Conservation (phyloP, 2,888 invertebrate genomes). For the Lasius platythorax region DNA sequence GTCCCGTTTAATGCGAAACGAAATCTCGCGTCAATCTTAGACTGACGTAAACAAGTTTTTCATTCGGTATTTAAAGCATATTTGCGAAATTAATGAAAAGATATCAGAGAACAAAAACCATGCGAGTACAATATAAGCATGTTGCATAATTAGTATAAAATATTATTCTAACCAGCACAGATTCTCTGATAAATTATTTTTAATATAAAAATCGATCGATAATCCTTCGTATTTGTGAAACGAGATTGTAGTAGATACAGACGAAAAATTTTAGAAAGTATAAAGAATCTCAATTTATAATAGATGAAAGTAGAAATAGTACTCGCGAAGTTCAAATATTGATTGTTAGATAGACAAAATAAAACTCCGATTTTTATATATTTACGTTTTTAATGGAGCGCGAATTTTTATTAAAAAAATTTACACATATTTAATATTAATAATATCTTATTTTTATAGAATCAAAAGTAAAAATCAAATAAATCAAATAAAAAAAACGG, state of each 20-base stretch:
- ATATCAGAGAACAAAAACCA: background rate
- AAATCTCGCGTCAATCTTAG: background rate
- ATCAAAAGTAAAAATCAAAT: background rate
- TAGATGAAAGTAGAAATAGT: background rate
- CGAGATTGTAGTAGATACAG: background rate
- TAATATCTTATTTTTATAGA: background rate
- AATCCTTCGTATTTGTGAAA: background rate
- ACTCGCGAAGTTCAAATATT: background rate
- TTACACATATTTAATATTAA: background rate
- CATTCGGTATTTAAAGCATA: conserved; percentile 2
- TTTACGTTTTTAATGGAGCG: background rate
- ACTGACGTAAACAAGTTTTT: conserved; percentile 36
- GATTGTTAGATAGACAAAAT: background rate
- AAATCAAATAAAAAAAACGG: background rate
- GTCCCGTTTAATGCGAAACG: conserved; percentile 2
- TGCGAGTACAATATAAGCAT: background rate
- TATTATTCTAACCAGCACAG: background rate
- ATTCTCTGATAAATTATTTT: background rate
- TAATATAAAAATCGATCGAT: background rate
- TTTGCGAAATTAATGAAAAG: conserved; percentile 12
- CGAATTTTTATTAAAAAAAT: background rate
- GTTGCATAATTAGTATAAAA: background rate
- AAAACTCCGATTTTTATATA: background rate
- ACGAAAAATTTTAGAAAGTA: background rate
- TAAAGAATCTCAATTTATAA: background rate